These are phyloP conservation scores for Albula glossodonta DNA, from an alignment of 2,113 vertebrate genomes.

Conservation along the genomic window DNA sequence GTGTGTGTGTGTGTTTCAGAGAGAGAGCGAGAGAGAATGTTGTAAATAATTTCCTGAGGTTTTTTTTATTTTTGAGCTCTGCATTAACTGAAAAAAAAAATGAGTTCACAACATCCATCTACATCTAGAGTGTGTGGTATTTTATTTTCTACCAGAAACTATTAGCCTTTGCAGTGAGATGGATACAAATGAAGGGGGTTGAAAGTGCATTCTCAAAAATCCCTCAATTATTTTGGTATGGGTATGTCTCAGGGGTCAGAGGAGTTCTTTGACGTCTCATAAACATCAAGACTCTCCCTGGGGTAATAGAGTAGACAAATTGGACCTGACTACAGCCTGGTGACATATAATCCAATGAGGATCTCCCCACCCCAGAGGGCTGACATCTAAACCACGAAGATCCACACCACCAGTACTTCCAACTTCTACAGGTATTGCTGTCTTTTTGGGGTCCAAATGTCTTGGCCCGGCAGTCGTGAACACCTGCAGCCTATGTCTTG, in stretches of 20 bases:
- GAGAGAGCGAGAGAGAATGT: not conserved
- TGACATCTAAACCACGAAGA: slow-evolving; percentile 10
- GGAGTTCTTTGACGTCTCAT: not conserved
- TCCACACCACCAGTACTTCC: slow-evolving; percentile 1
- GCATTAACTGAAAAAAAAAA: not conserved
- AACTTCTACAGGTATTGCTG: not conserved
- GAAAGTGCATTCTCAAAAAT: not conserved
- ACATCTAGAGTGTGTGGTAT: not conserved
- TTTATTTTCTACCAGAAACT: not conserved
- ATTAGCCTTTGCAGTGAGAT: not conserved
- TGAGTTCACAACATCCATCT: not conserved
- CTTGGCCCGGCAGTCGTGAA: not conserved
- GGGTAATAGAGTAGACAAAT: not conserved
- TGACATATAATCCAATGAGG: not conserved
- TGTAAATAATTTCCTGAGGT: no score
- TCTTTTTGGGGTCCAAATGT: not conserved
- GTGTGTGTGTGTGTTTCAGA: no score
- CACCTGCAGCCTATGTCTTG: not conserved
- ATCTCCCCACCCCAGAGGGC: not conserved
- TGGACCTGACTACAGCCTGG: not conserved
- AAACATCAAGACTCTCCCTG: not conserved
- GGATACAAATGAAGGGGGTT: not conserved
- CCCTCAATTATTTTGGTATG: not conserved
- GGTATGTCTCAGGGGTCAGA: not conserved
- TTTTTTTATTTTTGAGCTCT: no score